phyloP scores from a whole-genome alignment of 2,888 invertebrate species.

The Harpalus rubripes region DNA sequence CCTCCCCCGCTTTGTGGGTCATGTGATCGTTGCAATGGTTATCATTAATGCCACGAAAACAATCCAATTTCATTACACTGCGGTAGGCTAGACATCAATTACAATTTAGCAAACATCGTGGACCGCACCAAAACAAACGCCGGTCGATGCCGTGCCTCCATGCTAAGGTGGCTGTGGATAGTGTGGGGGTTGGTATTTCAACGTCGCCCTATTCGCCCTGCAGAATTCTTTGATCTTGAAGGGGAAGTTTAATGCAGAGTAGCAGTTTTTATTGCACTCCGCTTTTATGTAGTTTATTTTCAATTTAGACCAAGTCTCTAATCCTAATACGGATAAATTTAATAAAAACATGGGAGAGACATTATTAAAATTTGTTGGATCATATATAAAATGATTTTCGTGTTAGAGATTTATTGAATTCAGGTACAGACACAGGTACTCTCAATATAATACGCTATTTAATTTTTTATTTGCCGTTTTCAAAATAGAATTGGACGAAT shows the following conservation, averaged over 20 bases:
- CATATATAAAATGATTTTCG: neutral
- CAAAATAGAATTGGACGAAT: no score
- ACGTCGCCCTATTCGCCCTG: neutral
- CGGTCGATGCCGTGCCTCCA: conserved; percentile 9
- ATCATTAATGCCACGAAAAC: conserved; percentile 47
- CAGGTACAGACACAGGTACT: no score
- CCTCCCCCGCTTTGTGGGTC: conserved; percentile 6
- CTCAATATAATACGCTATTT: no score
- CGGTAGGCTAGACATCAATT: conserved; percentile 59
- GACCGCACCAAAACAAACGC: conserved; percentile 57
- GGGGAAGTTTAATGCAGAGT: neutral
- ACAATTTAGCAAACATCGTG: conserved; percentile 56
- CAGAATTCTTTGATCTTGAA: conserved; percentile 10
- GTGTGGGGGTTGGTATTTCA: neutral
- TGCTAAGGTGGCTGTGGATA: neutral
- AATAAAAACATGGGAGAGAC: neutral
- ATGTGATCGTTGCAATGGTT: conserved; percentile 23
- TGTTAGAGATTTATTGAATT: no score
- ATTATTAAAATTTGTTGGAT: neutral
- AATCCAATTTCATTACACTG: conserved; percentile 47
- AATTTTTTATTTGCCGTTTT: no score
- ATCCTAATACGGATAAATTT: neutral
- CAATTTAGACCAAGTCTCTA: neutral
- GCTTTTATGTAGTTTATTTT: neutral
- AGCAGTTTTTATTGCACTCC: neutral